Base-by-base conservation (phyloP, 30 jellyfish, hydroid and myxozoan species). In the Turritopsis dohrnii region DNA sequence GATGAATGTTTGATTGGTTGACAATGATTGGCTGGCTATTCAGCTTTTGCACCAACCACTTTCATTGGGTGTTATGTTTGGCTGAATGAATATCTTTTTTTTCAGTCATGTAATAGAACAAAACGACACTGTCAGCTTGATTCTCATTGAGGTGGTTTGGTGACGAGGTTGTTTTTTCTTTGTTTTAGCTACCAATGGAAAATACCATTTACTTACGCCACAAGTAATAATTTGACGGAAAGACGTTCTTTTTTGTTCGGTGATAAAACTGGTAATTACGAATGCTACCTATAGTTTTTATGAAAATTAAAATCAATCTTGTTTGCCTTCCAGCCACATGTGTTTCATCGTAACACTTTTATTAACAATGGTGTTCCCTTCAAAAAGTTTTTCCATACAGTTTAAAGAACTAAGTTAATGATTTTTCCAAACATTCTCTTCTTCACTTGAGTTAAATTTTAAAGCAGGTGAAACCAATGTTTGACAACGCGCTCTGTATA, bases 151-250 rank as follows among this genome's bases (percentile, higher is more conserved):
- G 60, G 60, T 3, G 60, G 60, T 41, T 41, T 41, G 60, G 60
- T 41, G 13, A 41, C 9, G 60, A 41, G 60, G 60, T 41, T 41
- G 60, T 41, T 41, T 5, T 41, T 41, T 41, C 13, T 13, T 26
- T 69, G 29, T 69, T 22, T 69, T 52, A 92, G 98, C 71, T 92
- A 92, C 92, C 75, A 88, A 53, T 92, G 98, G 98, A 84, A 80
- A 28, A 95, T 92, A 19, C 98, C 98, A 3, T 85, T 92, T 65
- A 84, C 93, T 0, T 92, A 88, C 83, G 84, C 89, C 81, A 88
- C 95, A 21, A 69, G 85, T 21, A 91, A 91, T 74, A 41, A 74
- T 22, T 90, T 90, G 29, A 52, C 85, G 21, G 88, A 66, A 65
- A 88, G 69, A 90, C 89, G 75, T 71, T 20, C 79, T 26, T 17